Base-by-base conservation (phyloP, 2,888 invertebrate species). In the Coremacera marginata region DNA sequence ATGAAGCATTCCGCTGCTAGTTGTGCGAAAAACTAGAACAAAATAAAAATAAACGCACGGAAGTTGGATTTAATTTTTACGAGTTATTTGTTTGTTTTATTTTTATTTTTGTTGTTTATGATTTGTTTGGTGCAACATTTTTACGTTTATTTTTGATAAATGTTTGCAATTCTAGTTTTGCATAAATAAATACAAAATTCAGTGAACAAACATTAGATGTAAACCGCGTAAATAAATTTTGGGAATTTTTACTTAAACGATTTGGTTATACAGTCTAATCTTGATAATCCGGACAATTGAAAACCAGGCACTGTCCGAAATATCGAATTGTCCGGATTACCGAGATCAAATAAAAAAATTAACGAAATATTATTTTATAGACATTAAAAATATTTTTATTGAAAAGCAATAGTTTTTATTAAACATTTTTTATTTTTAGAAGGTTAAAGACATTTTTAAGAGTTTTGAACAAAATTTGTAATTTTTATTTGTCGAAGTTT, bases 131-230 rank as follows among this genome's bases (percentile, higher is more conserved):
- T 19, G 51, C 27, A 70, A 55, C 5, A 70, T 9, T n/a, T 27
- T 63, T 71, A n/a, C 22, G 60, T 71, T 70, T 71, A 57, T 37
- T 71, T 57, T 60, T 60, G 57, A 55, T 71, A 71, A 71, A 71
- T 71, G 44, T 71, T 71, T 57, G 14, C 57, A 31, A 70, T 55
- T 70, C 52, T 55, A 70, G 34, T 70, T 70, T 70, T 70, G 52
- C 70, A 70, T 70, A 52, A 70, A 71, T 62, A 72, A 60, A 72
- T 72, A 49, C 44, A 31, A 44, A 72, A 72, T 72, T 60, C 72
- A n/a, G 44, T 44, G 27, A 27, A 49, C 72, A 72, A 72, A 72
- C 62, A 72, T 72, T 62, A n/a, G 62, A 25, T 49, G 49, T 72
- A 62, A 72, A 27, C 60, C 44, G 44, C 52, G 60, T 60, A 60